phyloP scores from a whole-genome alignment of 2,797 vertebrate genomes.

The Saxicola maurus region DNA sequence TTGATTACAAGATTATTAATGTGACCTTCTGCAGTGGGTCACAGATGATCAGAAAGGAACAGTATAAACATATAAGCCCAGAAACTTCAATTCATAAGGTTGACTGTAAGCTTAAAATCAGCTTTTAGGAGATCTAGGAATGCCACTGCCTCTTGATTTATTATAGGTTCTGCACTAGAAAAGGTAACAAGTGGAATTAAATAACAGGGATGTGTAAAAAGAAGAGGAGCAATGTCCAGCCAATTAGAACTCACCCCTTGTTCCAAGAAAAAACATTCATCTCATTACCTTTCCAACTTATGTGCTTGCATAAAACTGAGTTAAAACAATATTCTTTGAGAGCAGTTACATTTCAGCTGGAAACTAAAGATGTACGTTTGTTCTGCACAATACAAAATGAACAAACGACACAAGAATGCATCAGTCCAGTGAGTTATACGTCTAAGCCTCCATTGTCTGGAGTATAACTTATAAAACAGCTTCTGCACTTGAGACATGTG shows the following conservation, averaged over 20 bases:
- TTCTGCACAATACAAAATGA: background rate
- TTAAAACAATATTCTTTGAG: background rate
- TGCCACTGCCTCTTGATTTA: background rate
- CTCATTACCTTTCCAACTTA: background rate
- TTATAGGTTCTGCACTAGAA: background rate
- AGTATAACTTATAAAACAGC: background rate
- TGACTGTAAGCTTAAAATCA: background rate
- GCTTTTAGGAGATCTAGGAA: background rate
- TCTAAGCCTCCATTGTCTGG: background rate
- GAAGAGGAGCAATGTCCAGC: background rate
- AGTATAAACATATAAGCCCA: background rate
- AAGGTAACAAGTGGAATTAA: background rate
- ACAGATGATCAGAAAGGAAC: background rate
- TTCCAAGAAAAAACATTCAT: background rate
- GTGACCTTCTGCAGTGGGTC: background rate
- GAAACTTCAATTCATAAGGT: background rate
- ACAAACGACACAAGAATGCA: background rate
- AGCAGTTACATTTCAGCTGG: background rate
- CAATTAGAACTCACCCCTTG: background rate
- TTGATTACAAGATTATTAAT: background rate
- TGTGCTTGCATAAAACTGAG: background rate
- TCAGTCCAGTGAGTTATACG: background rate
- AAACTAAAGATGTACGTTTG: background rate
- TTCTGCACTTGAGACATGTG: background rate
- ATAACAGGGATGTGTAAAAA: background rate